Conservation (phyloP, 2,797 vertebrate species). For the Pelochelys cantorii region DNA sequence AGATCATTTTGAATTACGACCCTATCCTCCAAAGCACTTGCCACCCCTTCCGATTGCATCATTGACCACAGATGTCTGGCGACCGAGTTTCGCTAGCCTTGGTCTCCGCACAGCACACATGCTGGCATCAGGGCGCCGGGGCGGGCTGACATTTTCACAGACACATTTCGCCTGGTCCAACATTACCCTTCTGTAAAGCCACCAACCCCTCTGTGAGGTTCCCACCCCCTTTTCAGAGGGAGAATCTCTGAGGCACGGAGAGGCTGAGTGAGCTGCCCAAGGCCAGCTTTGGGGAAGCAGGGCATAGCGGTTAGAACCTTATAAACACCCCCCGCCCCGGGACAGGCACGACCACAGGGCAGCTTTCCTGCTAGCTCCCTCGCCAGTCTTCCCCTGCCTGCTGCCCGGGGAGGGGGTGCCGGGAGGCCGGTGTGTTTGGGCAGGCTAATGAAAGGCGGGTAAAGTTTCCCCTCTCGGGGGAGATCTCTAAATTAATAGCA, state of each 20-base stretch:
- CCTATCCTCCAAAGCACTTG: too few relatives aligned
- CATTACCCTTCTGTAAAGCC: background rate
- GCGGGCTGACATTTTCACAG: background rate
- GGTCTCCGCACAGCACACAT: background rate
- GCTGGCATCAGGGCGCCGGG: fast-evolving
- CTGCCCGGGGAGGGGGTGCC: background rate
- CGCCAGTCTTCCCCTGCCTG: background rate
- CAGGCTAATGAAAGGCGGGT: background rate
- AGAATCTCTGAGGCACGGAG: too few relatives aligned
- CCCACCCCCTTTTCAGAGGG: background rate
- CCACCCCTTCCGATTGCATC: background rate
- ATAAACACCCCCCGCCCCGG: fast-evolving
- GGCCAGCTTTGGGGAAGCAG: background rate
- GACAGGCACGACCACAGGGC: background rate
- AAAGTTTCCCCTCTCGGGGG: background rate
- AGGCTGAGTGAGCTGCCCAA: background rate
- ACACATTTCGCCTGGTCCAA: background rate
- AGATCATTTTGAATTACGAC: too few relatives aligned
- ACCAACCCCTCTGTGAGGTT: background rate
- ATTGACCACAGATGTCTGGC: background rate
- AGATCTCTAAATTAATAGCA: background rate
- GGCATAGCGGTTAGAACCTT: background rate
- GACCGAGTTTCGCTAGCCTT: background rate
- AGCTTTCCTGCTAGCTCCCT: background rate
- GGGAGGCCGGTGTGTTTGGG: background rate